These are phyloP conservation scores for Rachycentron canadum DNA, from an alignment of 2,797 vertebrate genomes.

Conservation along the genomic window DNA sequence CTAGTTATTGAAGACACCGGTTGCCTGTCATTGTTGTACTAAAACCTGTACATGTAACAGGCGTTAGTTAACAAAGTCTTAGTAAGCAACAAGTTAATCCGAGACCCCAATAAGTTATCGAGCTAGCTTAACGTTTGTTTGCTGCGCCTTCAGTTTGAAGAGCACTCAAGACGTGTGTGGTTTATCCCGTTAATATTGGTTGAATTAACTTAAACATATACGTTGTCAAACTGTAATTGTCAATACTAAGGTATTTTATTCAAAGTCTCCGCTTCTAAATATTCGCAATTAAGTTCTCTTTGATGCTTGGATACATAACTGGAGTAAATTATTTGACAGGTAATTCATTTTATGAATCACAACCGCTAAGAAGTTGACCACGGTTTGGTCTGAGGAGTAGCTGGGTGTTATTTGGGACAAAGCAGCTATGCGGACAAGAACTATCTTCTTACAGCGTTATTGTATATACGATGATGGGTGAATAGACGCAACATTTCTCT, in stretches of 20 bases:
- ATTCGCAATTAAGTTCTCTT: not conserved
- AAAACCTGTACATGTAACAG: not conserved
- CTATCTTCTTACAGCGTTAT: not conserved
- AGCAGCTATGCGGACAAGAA: not conserved
- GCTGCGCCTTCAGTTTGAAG: constrained; percentile 3
- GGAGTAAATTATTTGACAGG: not conserved
- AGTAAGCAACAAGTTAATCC: constrained; percentile 52
- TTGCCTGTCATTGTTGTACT: constrained; percentile 10
- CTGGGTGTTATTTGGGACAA: not conserved
- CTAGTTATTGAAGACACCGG: constrained; percentile 37
- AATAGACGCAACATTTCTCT: not conserved
- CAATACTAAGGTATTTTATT: not conserved
- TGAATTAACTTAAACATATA: not conserved
- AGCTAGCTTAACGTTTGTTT: not conserved
- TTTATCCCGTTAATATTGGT: not conserved
- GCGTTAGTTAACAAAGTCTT: not conserved
- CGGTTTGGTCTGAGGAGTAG: constrained; percentile 22
- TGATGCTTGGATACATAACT: not conserved
- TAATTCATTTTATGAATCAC: constrained; percentile 28
- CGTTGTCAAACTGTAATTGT: not conserved
- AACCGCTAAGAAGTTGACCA: constrained; percentile 7
- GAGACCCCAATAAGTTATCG: not conserved
- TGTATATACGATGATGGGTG: not conserved
- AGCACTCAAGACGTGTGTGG: constrained; percentile 10
- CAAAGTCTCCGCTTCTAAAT: not conserved